Evolutionary conservation across 2,888 invertebrate genomes (phyloP).

Genomic region (Leptarthrus brevirostris): DNA sequence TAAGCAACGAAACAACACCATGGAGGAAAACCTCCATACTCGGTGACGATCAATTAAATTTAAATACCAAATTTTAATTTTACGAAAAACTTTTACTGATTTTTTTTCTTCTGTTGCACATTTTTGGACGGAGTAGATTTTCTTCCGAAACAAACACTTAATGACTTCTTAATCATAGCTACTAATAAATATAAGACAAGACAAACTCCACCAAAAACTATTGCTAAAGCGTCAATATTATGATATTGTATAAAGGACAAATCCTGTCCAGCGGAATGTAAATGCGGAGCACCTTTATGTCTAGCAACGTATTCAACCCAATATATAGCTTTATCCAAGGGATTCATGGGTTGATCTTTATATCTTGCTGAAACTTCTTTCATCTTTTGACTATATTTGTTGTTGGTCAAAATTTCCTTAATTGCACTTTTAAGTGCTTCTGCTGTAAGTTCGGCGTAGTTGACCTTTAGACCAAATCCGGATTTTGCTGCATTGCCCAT

Average conservation of each 20-base stretch:
- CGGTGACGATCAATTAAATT: too few species aligned
- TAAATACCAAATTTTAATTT: too few species aligned
- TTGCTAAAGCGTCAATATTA: conserved; percentile 59
- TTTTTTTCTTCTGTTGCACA: conserved; percentile 12
- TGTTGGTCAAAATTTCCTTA: conserved; percentile 41
- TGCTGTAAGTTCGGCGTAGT: conserved; percentile 61
- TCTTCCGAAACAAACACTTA: not conserved
- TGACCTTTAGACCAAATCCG: conserved; percentile 66
- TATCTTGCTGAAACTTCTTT: too few species aligned
- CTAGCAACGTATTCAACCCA: conserved; percentile 64
- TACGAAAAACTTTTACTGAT: not conserved
- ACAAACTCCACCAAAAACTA: conserved; percentile 55
- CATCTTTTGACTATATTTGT: too few species aligned
- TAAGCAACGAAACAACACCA: too few species aligned
- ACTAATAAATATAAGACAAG: conserved; percentile 7
- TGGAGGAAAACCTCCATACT: too few species aligned
- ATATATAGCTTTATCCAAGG: conserved; percentile 62
- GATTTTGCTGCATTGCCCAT: conserved; percentile 65
- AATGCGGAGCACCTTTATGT: conserved; percentile 61
- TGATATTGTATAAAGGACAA: conserved; percentile 59
- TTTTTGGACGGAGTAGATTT: not conserved
- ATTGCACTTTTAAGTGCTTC: conserved; percentile 59
- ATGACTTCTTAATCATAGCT: not conserved
- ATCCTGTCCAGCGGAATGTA: conserved; percentile 62
- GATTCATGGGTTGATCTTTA: too few species aligned